These are phyloP conservation scores for Ruditapes philippinarum DNA, from an alignment of 1,140 invertebrate genomes.

Conservation along the genomic window DNA sequence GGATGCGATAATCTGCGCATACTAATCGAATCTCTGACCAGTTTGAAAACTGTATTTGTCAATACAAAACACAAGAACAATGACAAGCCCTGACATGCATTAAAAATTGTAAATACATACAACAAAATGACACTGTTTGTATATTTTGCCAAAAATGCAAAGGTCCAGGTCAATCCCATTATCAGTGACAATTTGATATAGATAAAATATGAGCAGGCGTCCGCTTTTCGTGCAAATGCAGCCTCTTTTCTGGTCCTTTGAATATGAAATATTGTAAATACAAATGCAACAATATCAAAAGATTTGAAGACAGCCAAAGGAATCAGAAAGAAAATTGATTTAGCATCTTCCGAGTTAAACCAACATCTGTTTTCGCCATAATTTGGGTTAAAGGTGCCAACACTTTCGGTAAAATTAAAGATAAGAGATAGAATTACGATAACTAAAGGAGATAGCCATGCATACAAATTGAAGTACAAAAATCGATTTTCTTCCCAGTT, in stretches of 20 bases:
- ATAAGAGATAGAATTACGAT: conserved; percentile 86
- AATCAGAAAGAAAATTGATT: conserved; percentile 81
- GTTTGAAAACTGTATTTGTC: conserved; percentile 39
- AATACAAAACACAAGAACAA: conserved; percentile 65
- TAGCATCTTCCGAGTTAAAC: conserved; percentile 76
- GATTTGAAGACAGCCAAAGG: conserved; percentile 81
- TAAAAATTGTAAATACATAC: conserved; percentile 73
- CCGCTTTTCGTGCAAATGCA: conserved; percentile 33
- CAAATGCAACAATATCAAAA: conserved; percentile 80
- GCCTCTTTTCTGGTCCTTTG: conserved; percentile 71
- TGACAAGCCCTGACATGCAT: conserved; percentile 73
- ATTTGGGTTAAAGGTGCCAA: conserved; percentile 48
- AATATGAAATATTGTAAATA: conserved; percentile 86
- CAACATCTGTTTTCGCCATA: conserved; percentile 86
- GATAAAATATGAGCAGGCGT: conserved; percentile 83
- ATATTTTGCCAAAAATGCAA: conserved; percentile 78
- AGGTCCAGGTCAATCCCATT: conserved; percentile 83
- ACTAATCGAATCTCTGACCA: background rate
- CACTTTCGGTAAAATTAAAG: conserved; percentile 83
- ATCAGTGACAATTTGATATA: conserved; percentile 87
- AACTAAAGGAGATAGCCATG: conserved; percentile 85
- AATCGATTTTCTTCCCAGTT: conserved; percentile 80
- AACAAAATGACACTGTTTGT: conserved; percentile 56
- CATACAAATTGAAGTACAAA: conserved; percentile 86
- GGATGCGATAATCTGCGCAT: no score